Conservation (phyloP, 1,140 invertebrate species). For the Colletes latitarsis region DNA sequence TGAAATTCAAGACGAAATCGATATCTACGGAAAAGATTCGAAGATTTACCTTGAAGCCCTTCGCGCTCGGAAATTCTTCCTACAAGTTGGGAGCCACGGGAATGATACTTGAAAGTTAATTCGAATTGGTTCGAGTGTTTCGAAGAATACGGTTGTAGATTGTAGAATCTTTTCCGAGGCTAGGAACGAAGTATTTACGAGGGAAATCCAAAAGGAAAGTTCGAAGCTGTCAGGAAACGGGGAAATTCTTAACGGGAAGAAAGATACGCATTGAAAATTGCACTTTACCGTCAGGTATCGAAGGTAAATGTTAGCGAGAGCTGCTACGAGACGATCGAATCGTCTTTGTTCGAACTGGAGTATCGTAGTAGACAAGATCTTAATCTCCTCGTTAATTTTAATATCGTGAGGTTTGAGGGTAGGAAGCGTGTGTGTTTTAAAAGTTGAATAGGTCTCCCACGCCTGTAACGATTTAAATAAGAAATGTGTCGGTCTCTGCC, state of each 20-base stretch:
- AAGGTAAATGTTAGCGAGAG: too few relatives aligned
- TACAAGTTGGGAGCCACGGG: background rate
- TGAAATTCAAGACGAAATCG: constrained; percentile 23
- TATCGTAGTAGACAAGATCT: too few relatives aligned
- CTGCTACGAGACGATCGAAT: too few relatives aligned
- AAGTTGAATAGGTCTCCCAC: too few relatives aligned
- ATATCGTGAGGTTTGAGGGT: too few relatives aligned
- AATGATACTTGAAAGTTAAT: constrained; percentile 27
- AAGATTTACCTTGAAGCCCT: background rate
- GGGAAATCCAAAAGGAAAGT: background rate
- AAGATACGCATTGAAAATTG: background rate
- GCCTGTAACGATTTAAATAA: too few relatives aligned
- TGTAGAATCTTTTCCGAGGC: background rate
- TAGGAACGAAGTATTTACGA: background rate
- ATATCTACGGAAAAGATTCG: constrained; percentile 13
- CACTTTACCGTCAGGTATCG: too few relatives aligned
- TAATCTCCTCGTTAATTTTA: too few relatives aligned
- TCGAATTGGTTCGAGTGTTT: background rate
- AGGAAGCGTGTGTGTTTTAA: too few relatives aligned
- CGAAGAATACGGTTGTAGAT: background rate
- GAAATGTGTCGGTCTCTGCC: background rate
- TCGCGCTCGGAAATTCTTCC: background rate
- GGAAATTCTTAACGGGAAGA: background rate
- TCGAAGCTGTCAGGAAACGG: background rate
- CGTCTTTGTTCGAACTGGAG: too few relatives aligned